Base-by-base conservation (phyloP, 30 jellyfish, hydroid and myxozoan genomes). In the Cassiopea andromeda region DNA sequence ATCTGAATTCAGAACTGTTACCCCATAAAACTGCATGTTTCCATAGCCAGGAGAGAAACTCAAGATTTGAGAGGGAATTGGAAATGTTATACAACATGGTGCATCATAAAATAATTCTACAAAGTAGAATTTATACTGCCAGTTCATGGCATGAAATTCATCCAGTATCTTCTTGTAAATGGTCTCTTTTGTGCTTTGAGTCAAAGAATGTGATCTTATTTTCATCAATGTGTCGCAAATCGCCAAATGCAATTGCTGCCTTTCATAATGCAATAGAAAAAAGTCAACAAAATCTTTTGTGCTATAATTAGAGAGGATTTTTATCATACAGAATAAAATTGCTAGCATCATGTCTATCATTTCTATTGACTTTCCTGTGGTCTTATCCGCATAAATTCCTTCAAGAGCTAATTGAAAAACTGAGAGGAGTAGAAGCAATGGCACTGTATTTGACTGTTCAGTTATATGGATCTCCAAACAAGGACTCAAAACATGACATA, bases 61-160 rank as follows among this genome's bases (percentile, higher is more conserved):
- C 8, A 64, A 17, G 15, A 64, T 5, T 2, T 7, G 73, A 14
- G 73, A 64, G 19, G 73, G 73, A 4, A 64, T 17, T 64, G 73
- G 73, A 64, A 64, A 64, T 9, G 0, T 1, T 2, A 64, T 64
- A 2, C 8, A 13, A 64, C 27, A 5, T 9, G 43, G 43, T 9
- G 73, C 19, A 75, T 75, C 64, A 18, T 10, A 46, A 3, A 75
- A 46, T 7, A 75, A 44, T 6, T 75, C 69, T 44, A 58, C 83
- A 75, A 75, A 75, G 43, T 75, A 75, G 46, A 38, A 75, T 17
- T 46, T 50, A 3, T 18, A 46, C 1, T 44, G 83, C 83, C 83
- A 75, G 2, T 9, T 6, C 19, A 75, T 50, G 47, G n/a, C 67
- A 1, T 68, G 83, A 0, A 75, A 38, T 58, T 10, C 44, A 2